phyloP scores from a whole-genome alignment of 2,113 vertebrate genomes.

The Myiagra hebetior region DNA sequence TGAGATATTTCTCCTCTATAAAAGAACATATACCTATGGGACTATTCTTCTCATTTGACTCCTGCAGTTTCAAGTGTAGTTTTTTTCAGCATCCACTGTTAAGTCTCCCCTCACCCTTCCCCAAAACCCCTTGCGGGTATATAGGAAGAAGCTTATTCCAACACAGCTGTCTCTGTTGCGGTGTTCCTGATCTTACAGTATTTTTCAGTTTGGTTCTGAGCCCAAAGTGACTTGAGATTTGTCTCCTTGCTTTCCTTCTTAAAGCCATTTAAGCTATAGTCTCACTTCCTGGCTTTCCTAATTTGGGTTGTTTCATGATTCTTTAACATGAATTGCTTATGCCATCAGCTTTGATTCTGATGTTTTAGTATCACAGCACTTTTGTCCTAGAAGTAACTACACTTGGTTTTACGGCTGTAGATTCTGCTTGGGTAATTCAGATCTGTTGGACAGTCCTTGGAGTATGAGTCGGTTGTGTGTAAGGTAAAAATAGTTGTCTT shows the following conservation, averaged over 20 bases:
- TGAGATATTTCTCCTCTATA: not conserved
- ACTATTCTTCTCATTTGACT: not conserved
- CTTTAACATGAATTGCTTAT: constrained; percentile 49
- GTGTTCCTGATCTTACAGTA: not conserved
- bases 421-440: constrained; percentile 39
- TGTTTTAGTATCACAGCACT: constrained; percentile 59
- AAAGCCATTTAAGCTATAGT: constrained; percentile 7
- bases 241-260: not conserved
- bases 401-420: constrained; percentile 39
- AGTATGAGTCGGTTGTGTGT: constrained; percentile 18
- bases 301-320: constrained; percentile 34
- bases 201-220: not conserved
- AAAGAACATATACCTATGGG: not conserved
- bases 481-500: constrained; percentile 59
- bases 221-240: constrained; percentile 2
- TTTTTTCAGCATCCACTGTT: not conserved
- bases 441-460: constrained; percentile 26
- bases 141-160: not conserved
- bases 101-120: not conserved
- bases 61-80: not conserved
- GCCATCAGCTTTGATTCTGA: constrained; percentile 42
- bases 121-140: not conserved
- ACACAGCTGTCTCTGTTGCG: not conserved
- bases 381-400: constrained; percentile 46
- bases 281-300: constrained; percentile 48